Evolutionary conservation across 1,140 invertebrate species (phyloP).

Genomic region (Atta colombica): DNA sequence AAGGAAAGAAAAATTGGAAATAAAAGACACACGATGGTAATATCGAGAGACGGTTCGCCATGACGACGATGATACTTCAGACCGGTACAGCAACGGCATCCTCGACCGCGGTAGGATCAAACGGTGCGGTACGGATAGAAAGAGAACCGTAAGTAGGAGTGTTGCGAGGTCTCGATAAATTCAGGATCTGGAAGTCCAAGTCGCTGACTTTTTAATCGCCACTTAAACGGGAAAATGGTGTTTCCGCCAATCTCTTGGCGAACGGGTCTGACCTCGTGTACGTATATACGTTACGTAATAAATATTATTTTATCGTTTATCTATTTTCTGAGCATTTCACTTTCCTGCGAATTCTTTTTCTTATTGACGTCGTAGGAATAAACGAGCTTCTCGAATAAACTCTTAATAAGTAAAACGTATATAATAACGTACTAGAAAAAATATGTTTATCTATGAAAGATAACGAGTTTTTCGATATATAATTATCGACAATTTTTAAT

Average conservation of each 20-base stretch:
- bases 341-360: slow-evolving; percentile 16
- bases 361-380: not conserved
- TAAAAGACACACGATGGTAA: slow-evolving; percentile 47
- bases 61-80: slow-evolving; percentile 59
- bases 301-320: slow-evolving; percentile 18
- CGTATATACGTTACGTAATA: slow-evolving; percentile 30
- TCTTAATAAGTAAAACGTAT: not conserved
- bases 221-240: slow-evolving; percentile 57
- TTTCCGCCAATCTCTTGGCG: slow-evolving; percentile 24
- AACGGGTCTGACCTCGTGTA: not conserved
- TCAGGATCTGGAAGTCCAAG: slow-evolving; percentile 58
- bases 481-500: not conserved
- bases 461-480: not conserved
- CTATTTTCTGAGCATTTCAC: not conserved
- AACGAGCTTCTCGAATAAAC: not conserved
- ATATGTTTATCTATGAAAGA: not conserved
- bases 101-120: slow-evolving; percentile 60
- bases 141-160: slow-evolving; percentile 46
- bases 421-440: not conserved
- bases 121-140: slow-evolving; percentile 61
- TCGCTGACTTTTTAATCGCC: slow-evolving; percentile 54
- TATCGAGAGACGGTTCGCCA: slow-evolving; percentile 55
- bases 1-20: slow-evolving; percentile 53
- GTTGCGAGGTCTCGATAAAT: slow-evolving; percentile 59
- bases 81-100: slow-evolving; percentile 61